Percentiles rank a stretch among this genome's conserved stretches.
Conservation (phyloP, 2,113 vertebrate species). For the Triplophysa dalaica region DNA sequence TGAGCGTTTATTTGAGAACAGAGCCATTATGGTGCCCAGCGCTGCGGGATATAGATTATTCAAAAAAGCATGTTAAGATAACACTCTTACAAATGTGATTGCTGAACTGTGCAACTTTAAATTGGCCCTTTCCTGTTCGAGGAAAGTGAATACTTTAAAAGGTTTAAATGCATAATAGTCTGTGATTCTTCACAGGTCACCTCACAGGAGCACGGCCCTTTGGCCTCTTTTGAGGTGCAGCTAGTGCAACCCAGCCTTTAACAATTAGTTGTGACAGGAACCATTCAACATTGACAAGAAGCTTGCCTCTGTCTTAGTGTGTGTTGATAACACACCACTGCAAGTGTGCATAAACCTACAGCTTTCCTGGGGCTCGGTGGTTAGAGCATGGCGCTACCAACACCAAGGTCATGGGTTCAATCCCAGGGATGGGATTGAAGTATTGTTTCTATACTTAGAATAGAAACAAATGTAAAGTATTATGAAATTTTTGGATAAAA, state of each 20-base stretch:
- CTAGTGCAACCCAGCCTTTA: constrained; percentile 31
- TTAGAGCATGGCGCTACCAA: neutral
- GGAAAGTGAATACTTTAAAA: constrained; percentile 38
- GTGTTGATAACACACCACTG: neutral
- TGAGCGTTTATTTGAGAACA: neutral
- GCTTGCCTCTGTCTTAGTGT: neutral
- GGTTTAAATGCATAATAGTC: constrained; percentile 51
- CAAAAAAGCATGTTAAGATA: constrained; percentile 45
- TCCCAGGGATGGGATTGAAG: too few species aligned
- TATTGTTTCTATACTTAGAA: too few species aligned
- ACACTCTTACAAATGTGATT: constrained; percentile 44
- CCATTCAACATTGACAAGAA: constrained; percentile 29
- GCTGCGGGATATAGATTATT: constrained; percentile 36
- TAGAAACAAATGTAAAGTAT: too few species aligned
- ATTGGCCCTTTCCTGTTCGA: constrained; percentile 52
- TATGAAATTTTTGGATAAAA: too few species aligned
- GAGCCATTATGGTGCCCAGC: neutral
- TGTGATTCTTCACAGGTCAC: constrained; percentile 53
- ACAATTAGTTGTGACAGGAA: constrained; percentile 43
- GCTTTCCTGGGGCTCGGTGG: neutral
- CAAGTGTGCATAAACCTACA: neutral
- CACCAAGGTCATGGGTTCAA: too few species aligned
- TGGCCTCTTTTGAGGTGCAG: constrained; percentile 1
- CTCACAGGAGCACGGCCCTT: constrained; percentile 29
- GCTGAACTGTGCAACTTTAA: constrained; percentile 49